Percentiles rank a stretch among this genome's conserved stretches.
Conservation (phyloP, 2,888 invertebrate species). For the Philhelius pedissequus region DNA sequence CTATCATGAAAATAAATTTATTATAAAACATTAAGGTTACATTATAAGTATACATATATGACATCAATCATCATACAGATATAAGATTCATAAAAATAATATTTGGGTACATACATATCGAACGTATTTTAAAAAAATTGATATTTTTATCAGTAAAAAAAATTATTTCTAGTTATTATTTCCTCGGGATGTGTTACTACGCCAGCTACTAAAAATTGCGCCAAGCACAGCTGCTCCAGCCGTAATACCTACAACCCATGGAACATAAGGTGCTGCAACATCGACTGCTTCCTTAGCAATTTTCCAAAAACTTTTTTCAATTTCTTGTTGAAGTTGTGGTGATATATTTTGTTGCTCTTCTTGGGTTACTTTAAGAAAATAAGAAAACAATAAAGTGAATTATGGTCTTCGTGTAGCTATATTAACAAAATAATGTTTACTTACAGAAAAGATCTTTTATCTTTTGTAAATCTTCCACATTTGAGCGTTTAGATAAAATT, state of each 20-base stretch:
- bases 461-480: neutral
- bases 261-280: neutral
- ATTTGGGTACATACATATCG: too few relatives aligned
- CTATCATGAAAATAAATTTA: too few relatives aligned
- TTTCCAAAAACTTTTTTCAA: neutral
- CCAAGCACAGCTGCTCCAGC: neutral
- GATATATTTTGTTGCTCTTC: neutral
- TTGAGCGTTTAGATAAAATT: neutral
- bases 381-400: too few relatives aligned
- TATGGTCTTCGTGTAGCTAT: too few relatives aligned
- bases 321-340: neutral
- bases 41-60: too few relatives aligned
- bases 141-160: neutral
- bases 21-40: too few relatives aligned
- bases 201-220: neutral
- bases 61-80: too few relatives aligned
- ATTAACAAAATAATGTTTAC: too few relatives aligned
- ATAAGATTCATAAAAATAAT: too few relatives aligned
- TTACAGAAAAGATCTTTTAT: slow-evolving; percentile 27
- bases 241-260: neutral
- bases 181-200: neutral
- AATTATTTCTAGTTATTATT: neutral
- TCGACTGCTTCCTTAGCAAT: neutral
- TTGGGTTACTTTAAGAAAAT: neutral
- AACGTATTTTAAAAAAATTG: too few relatives aligned